phyloP scores from a whole-genome alignment of 1,140 invertebrate genomes.

The Tenebrio molitor region DNA sequence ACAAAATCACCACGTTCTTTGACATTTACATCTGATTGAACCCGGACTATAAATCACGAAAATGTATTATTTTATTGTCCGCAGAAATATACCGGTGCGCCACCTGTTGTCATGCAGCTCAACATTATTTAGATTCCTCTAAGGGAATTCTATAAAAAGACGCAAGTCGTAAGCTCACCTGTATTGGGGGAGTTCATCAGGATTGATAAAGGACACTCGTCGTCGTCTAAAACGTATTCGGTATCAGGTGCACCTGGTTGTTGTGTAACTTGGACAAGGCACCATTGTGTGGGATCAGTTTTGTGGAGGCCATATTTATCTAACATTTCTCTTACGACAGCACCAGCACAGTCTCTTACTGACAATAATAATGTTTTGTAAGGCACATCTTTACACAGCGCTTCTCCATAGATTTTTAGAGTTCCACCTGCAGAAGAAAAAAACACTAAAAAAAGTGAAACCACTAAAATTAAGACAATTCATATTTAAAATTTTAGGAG shows the following conservation, averaged over 20 bases:
- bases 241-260: slow-evolving; percentile 68
- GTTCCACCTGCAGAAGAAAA: slow-evolving; percentile 81
- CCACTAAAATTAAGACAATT: slow-evolving; percentile 7
- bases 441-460: slow-evolving; percentile 20
- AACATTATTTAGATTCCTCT: not conserved
- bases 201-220: slow-evolving; percentile 96
- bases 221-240: slow-evolving; percentile 96
- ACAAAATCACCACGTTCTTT: too few relatives aligned
- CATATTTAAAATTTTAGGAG: too few relatives aligned
- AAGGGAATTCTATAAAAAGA: too few relatives aligned
- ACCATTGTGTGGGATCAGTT: slow-evolving; percentile 91
- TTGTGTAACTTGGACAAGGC: slow-evolving; percentile 90
- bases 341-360: slow-evolving; percentile 90
- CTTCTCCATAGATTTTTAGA: slow-evolving; percentile 98
- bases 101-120: not conserved
- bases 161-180: too few relatives aligned
- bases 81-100: slow-evolving; percentile 10
- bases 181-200: slow-evolving; percentile 90
- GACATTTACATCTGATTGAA: too few relatives aligned
- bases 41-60: too few relatives aligned
- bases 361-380: slow-evolving; percentile 98
- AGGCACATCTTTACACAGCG: slow-evolving; percentile 95
- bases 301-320: slow-evolving; percentile 96
- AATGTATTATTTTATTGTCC: too few relatives aligned
- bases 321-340: slow-evolving; percentile 96